Percentiles rank a stretch among this genome's conserved stretches.
These are phyloP conservation scores for Pituophis catenifer DNA, from an alignment of 2,113 vertebrate species.

Conservation along the genomic window DNA sequence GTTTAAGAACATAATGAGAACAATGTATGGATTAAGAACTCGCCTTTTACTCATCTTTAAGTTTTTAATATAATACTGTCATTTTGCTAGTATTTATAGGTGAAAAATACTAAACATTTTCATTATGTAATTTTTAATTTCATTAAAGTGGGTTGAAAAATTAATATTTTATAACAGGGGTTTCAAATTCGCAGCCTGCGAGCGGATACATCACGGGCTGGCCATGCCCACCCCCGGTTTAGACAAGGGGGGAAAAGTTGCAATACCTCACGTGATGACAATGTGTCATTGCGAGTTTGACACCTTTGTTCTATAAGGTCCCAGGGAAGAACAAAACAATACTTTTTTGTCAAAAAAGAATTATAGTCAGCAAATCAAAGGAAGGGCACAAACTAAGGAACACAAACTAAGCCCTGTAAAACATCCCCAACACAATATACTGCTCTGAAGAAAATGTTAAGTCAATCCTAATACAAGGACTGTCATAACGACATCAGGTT, in stretches of 20 bases:
- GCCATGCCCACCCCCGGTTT: no score
- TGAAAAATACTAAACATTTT: not conserved
- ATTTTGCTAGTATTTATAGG: not conserved
- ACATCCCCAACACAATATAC: not conserved
- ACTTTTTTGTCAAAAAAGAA: not conserved
- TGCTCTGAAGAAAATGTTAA: not conserved
- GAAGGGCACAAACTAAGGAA: not conserved
- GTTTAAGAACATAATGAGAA: not conserved
- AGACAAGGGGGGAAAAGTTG: no score
- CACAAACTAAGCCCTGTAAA: not conserved
- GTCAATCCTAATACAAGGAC: not conserved
- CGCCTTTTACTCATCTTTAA: not conserved
- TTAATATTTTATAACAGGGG: not conserved
- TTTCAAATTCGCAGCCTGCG: no score
- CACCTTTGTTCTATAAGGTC: not conserved
- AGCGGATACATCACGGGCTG: no score
- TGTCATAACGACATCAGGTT: not conserved
- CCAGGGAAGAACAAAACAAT: not conserved
- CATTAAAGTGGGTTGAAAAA: not conserved
- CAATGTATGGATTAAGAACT: not conserved
- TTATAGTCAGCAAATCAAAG: not conserved
- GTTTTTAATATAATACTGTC: not conserved
- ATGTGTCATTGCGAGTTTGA: no score
- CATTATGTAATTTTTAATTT: not conserved
- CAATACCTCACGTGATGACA: no score